phyloP scores from a whole-genome alignment of 92 coral and sea anemone species.

The Metridium senile region DNA sequence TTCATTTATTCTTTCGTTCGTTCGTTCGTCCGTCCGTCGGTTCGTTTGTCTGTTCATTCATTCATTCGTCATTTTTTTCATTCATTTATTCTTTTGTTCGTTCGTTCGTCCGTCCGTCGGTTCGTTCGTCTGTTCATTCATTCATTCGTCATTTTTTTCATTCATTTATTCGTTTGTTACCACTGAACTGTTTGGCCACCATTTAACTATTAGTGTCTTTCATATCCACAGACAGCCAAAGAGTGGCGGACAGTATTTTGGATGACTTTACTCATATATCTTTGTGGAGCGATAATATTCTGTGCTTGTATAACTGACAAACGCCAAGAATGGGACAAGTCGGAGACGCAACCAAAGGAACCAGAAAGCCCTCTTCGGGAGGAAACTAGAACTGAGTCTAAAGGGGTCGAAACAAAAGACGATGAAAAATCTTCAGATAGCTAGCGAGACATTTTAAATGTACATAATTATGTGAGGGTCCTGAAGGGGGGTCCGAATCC shows the following conservation, averaged over 20 bases:
- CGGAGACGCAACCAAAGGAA: too few species aligned
- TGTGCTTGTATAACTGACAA: constrained; percentile 51
- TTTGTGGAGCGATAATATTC: constrained; percentile 59
- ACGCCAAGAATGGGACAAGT: constrained; percentile 80
- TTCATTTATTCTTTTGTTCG: not conserved
- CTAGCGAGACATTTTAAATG: not conserved
- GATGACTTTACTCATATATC: constrained; percentile 61
- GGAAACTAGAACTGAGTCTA: not conserved
- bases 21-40: not conserved
- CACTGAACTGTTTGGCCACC: too few species aligned
- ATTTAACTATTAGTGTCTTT: not conserved
- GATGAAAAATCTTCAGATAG: not conserved
- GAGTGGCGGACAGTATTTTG: constrained; percentile 94
- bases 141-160: not conserved
- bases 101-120: not conserved
- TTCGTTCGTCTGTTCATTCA: not conserved
- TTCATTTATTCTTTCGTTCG: not conserved
- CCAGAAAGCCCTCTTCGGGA: not conserved
- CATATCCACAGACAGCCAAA: constrained; percentile 62
- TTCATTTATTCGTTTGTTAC: not conserved
- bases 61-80: not conserved
- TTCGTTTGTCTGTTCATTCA: not conserved
- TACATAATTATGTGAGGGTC: too few species aligned
- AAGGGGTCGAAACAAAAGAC: not conserved
- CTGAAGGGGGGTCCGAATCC: too few species aligned